phyloP scores from a whole-genome alignment of 2,797 vertebrate species.

The Enteromius unitaeniatus region DNA sequence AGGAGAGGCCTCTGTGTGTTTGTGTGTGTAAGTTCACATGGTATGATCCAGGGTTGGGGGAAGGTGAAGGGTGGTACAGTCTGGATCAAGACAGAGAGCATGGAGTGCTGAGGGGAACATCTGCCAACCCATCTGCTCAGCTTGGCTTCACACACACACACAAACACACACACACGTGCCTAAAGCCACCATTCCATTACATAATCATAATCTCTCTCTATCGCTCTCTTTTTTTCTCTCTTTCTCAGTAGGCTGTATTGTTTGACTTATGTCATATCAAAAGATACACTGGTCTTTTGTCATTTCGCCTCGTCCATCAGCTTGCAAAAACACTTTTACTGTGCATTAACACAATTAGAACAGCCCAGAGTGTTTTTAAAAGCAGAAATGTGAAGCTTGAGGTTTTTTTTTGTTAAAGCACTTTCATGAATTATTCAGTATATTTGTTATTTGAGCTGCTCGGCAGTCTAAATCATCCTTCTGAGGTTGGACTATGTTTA shows the following conservation, averaged over 20 bases:
- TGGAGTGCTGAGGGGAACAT: slow-evolving; percentile 67
- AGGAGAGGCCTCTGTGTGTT: not conserved
- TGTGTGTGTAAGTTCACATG: not conserved
- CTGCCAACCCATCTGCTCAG: slow-evolving; percentile 59
- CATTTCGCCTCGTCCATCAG: not conserved
- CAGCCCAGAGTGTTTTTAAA: not conserved
- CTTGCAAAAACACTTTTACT: not conserved
- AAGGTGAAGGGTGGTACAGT: slow-evolving; percentile 40
- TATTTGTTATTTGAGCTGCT: slow-evolving; percentile 1
- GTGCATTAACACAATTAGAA: not conserved
- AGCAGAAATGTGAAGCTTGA: not conserved
- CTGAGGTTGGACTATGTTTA: not conserved
- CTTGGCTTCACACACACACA: slow-evolving; percentile 34
- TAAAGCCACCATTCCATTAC: slow-evolving; percentile 68
- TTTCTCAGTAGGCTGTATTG: slow-evolving; percentile 5
- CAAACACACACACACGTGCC: not conserved
- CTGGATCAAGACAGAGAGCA: slow-evolving; percentile 58
- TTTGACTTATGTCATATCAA: slow-evolving; percentile 14
- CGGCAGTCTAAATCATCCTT: not conserved
- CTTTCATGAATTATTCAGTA: slow-evolving; percentile 28
- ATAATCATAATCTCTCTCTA: slow-evolving; percentile 69
- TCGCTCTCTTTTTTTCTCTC: slow-evolving; percentile 46
- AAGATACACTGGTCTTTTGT: slow-evolving; percentile 1
- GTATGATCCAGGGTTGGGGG: slow-evolving; percentile 40
- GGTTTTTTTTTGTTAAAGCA: not conserved